Base-by-base conservation (phyloP, 2,113 vertebrate species). In the Ameiurus melas region DNA sequence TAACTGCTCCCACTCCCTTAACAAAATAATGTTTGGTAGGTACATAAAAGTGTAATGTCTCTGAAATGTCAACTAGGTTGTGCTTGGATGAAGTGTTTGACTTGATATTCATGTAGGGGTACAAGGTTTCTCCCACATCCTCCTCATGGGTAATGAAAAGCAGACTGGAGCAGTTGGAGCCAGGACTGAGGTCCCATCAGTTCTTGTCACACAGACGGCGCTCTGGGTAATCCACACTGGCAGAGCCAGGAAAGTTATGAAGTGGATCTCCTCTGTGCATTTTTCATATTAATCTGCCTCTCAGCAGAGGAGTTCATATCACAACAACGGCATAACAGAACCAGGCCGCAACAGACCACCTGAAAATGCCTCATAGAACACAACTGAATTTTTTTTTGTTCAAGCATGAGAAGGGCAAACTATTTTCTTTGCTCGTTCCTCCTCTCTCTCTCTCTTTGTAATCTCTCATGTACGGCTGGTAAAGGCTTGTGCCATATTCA, bases 171-270 rank as follows among this genome's bases (percentile, higher is more conserved):
- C 89, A 92, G 93, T 91, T 93, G 83, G 86, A 92, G 93, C 93
- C 95, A 93, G 92, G 90, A 90, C 53, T 83, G 57, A 84, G 91
- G 91, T 94, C 93, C 93, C 95, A 93, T 93, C 93, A 93, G 92
- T 86, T 92, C 89, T 88, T 91, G 93, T 92, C 93, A 92, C 92
- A 92, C 92, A 92, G 92, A 93, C 92, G 92, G 91, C 86, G 91
- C 91, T 93, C 93, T 94, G 92, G 92, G 91, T 94, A 95, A 96
- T 95, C 91, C 93, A 92, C 91, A 92, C 87, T 94, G 95, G 94
- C 94, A 94, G 93, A 92, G 94, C 95, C 95, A 95, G 93, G 94
- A 95, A 96, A 96, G 94, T 95, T 94, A 94, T 94, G 93, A 95
- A 95, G 94, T 94, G 93, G 92, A 95, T 95, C 93, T 94, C 94